Conservation (phyloP, 2,888 invertebrate species). For the Dromius quadrimaculatus region DNA sequence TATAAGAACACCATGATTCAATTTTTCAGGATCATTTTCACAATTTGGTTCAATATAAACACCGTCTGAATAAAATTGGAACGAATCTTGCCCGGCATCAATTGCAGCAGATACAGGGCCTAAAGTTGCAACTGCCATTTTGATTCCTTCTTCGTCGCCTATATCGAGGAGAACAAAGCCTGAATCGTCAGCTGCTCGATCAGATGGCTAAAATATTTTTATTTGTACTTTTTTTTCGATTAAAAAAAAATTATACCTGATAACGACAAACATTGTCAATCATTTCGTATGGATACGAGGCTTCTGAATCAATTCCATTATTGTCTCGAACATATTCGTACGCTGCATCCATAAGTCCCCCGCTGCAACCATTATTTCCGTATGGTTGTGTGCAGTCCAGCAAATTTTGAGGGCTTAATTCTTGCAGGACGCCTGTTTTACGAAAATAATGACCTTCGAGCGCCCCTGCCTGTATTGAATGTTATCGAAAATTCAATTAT, state of each 20-base stretch:
- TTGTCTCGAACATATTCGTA: slow-evolving; percentile 68
- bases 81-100: slow-evolving; percentile 75
- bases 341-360: slow-evolving; percentile 69
- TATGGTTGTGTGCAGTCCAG: slow-evolving; percentile 69
- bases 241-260: slow-evolving; percentile 53
- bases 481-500: too few species aligned
- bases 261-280: slow-evolving; percentile 57
- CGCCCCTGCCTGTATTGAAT: slow-evolving; percentile 74
- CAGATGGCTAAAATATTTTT: slow-evolving; percentile 3
- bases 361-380: slow-evolving; percentile 70
- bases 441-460: slow-evolving; percentile 70
- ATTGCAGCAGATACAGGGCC: slow-evolving; percentile 92
- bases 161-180: slow-evolving; percentile 81
- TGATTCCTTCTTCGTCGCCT: slow-evolving; percentile 81
- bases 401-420: slow-evolving; percentile 71
- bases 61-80: slow-evolving; percentile 87
- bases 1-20: slow-evolving; percentile 88
- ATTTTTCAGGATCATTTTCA: slow-evolving; percentile 67
- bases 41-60: slow-evolving; percentile 87
- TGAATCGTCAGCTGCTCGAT: slow-evolving; percentile 59
- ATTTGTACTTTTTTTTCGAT: slow-evolving; percentile 41
- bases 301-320: slow-evolving; percentile 71
- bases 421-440: slow-evolving; percentile 67
- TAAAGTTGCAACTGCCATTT: slow-evolving; percentile 83
- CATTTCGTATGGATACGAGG: slow-evolving; percentile 69